A percentile compares a stretch with the other conserved stretches of the same genome.
Evolutionary conservation across 2,113 vertebrate species (phyloP).

Genomic region (Mormoops blainvillei): DNA sequence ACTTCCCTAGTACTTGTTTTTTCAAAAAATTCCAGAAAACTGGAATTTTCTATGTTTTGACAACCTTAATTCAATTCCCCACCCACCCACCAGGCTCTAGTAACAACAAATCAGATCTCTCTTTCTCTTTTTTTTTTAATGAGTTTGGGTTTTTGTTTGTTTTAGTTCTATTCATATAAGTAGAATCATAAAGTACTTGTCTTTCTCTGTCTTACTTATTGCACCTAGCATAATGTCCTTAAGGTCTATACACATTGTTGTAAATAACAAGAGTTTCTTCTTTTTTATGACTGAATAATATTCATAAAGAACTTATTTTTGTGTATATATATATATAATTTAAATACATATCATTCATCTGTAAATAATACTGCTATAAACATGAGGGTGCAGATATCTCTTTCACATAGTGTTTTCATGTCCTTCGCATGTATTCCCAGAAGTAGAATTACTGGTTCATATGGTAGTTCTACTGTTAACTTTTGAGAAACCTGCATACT

Average conservation of each 20-base stretch:
- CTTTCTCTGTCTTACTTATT: background rate
- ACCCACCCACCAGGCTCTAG: background rate
- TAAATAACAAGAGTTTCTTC: background rate
- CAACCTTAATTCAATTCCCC: background rate
- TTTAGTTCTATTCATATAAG: background rate
- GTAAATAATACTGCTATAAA: background rate
- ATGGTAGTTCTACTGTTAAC: background rate
- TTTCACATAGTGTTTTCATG: background rate
- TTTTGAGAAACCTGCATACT: background rate
- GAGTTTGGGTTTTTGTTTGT: background rate
- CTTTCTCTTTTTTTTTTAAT: background rate
- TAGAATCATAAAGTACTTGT: background rate
- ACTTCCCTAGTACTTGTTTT: background rate
- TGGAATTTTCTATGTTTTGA: background rate
- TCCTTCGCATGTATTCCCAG: background rate
- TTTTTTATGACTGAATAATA: background rate
- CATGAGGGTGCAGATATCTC: background rate
- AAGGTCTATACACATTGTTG: background rate
- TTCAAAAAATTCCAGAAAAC: no score
- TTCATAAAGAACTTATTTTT: background rate
- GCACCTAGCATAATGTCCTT: background rate
- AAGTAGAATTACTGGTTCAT: background rate
- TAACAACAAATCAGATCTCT: background rate
- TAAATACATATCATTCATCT: background rate
- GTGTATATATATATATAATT: background rate